A percentile compares a stretch with the other conserved stretches of the same genome.
These are phyloP conservation scores for Daktulosphaira vitifoliae DNA, from an alignment of 1,140 invertebrate species.

Conservation along the genomic window DNA sequence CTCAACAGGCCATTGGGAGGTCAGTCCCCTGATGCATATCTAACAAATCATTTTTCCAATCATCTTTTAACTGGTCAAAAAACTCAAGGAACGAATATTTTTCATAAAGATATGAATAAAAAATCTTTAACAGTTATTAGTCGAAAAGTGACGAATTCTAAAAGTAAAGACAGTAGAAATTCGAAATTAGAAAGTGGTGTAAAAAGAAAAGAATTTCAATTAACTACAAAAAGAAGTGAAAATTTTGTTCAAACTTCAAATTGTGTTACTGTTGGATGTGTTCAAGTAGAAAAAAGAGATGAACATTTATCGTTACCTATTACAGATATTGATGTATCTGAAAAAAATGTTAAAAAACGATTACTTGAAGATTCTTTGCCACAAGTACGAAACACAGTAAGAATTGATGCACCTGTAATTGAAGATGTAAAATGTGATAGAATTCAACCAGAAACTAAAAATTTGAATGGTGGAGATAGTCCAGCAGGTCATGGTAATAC, in stretches of 20 bases:
- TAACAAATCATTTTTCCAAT: constrained; percentile 20
- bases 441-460: constrained; percentile 23
- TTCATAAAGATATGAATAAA: constrained; percentile 30
- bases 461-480: constrained; percentile 29
- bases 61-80: constrained; percentile 19
- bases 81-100: constrained; percentile 3
- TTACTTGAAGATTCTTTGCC: constrained; percentile 46
- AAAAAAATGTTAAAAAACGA: constrained; percentile 54
- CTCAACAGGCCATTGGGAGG: constrained; percentile 12
- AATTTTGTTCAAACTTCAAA: constrained; percentile 28
- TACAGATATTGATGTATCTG: constrained; percentile 45
- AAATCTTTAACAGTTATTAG: constrained; percentile 22
- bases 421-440: constrained; percentile 20
- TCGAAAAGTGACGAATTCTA: constrained; percentile 26
- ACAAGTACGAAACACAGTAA: constrained; percentile 18
- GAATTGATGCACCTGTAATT: constrained; percentile 15
- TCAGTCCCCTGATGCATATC: constrained; percentile 26
- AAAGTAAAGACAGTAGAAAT: constrained; percentile 33
- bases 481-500: constrained; percentile 41
- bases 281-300: constrained; percentile 25
- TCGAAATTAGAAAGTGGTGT: constrained; percentile 30
- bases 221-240: constrained; percentile 19
- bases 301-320: constrained; percentile 22
- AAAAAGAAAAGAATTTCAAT: constrained; percentile 31
- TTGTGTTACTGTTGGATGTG: constrained; percentile 27